Evolutionary conservation across 2,888 invertebrate species (phyloP).

Genomic region (Periphyllus acericola): DNA sequence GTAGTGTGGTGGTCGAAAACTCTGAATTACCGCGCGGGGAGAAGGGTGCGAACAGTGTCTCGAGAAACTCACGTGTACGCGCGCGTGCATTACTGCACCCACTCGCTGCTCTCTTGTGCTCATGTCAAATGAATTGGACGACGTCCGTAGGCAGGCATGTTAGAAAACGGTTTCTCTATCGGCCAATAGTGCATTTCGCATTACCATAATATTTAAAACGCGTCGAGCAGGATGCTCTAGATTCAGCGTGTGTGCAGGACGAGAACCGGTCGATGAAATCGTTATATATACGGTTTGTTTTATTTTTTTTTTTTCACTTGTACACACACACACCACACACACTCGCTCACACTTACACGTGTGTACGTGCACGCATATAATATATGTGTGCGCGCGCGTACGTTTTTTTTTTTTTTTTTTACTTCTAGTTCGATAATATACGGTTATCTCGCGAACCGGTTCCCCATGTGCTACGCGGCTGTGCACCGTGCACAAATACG

Average conservation of each 20-base stretch:
- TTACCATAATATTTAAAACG: slow-evolving; percentile 61
- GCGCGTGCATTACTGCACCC: background rate
- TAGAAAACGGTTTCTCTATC: slow-evolving; percentile 61
- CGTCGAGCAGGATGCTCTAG: slow-evolving; percentile 58
- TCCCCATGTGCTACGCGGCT: background rate
- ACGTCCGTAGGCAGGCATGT: slow-evolving; percentile 7
- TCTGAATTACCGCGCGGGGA: background rate
- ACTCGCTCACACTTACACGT: background rate
- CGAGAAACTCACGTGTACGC: background rate
- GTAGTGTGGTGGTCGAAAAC: background rate
- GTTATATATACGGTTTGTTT: slow-evolving; percentile 40
- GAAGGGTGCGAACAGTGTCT: background rate
- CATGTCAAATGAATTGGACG: background rate
- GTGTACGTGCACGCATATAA: background rate
- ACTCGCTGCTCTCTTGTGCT: background rate
- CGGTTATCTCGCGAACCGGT: slow-evolving; percentile 60
- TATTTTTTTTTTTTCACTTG: slow-evolving; percentile 41
- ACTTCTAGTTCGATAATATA: slow-evolving; percentile 58
- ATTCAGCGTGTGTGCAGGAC: slow-evolving; percentile 37
- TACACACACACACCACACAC: background rate
- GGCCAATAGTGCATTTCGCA: slow-evolving; percentile 56
- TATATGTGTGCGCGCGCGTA: background rate
- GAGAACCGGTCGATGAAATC: slow-evolving; percentile 61
- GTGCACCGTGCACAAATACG: background rate
- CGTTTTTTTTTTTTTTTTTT: slow-evolving; percentile 37